A percentile compares a stretch with the other conserved stretches of the same genome.
Conservation (phyloP, 2,888 invertebrate species). For the Colletes collaris region DNA sequence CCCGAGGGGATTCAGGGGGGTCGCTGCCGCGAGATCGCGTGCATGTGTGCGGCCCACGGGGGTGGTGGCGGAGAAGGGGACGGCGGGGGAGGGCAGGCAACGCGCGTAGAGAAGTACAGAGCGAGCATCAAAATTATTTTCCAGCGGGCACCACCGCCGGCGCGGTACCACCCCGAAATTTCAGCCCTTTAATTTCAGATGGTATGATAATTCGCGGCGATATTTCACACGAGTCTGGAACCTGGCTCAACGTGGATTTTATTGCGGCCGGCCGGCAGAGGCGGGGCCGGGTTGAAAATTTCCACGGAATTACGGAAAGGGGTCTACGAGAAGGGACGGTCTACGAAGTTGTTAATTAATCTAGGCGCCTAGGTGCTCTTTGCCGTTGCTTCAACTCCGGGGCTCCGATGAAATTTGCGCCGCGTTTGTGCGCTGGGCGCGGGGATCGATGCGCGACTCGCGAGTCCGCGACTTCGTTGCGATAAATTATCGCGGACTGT, state of each 20-base stretch:
- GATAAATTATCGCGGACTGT: too few relatives aligned
- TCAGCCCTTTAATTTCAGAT: conserved; percentile 81
- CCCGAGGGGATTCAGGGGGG: conserved; percentile 15
- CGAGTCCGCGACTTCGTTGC: too few relatives aligned
- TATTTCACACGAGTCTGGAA: conserved; percentile 78
- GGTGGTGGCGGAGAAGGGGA: neutral
- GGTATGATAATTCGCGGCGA: conserved; percentile 81
- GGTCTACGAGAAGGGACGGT: conserved; percentile 56
- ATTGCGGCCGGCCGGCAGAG: conserved; percentile 64
- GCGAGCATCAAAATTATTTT: conserved; percentile 78
- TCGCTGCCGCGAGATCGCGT: neutral
- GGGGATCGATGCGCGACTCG: conserved; percentile 14
- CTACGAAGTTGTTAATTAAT: conserved; percentile 70
- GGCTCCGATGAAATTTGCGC: conserved; percentile 17
- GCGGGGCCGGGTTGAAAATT: conserved; percentile 55
- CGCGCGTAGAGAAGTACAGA: conserved; percentile 62
- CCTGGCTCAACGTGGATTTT: conserved; percentile 78
- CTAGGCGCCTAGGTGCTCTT: conserved; percentile 60
- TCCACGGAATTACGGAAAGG: conserved; percentile 67
- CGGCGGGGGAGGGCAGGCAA: conserved; percentile 5
- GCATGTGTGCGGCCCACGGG: neutral
- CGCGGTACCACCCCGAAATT: conserved; percentile 74
- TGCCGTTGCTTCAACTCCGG: conserved; percentile 12
- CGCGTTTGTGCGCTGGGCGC: conserved; percentile 12
- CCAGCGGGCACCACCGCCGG: conserved; percentile 70